Conservation (phyloP, 2,797 vertebrate genomes). For the Myotis pilosus region DNA sequence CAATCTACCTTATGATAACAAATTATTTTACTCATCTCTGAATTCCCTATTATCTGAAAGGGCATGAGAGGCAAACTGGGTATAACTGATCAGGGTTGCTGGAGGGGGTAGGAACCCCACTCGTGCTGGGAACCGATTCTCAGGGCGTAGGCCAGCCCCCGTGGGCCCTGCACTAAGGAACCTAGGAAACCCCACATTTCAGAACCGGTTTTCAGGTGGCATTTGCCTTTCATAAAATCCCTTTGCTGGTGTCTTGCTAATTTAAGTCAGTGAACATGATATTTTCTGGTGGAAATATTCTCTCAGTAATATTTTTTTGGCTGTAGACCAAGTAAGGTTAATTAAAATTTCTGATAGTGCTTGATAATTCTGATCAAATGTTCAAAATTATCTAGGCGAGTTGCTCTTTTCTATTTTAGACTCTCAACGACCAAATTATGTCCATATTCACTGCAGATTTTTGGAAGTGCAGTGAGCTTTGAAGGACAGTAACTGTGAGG, state of each 20-base stretch:
- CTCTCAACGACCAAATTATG: background rate
- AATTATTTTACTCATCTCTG: background rate
- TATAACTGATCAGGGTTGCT: background rate
- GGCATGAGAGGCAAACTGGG: background rate
- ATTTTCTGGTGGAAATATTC: slow-evolving; percentile 24
- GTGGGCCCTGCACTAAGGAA: background rate
- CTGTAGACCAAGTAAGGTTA: background rate
- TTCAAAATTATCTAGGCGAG: background rate
- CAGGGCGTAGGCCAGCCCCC: background rate
- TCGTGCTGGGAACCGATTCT: accelerated
- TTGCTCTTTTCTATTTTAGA: background rate
- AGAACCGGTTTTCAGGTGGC: background rate
- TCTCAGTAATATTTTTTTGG: slow-evolving; percentile 26
- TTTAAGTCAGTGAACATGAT: background rate
- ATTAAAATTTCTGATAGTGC: background rate
- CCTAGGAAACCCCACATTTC: background rate
- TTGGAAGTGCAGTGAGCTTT: slow-evolving; percentile 43
- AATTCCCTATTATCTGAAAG: background rate
- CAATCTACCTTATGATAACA: background rate
- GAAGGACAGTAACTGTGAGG: background rate
- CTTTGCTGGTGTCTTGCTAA: background rate
- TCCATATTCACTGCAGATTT: background rate
- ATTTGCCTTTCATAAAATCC: background rate
- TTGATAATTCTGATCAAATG: background rate
- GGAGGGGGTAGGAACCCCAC: accelerated